A percentile compares a stretch with the other conserved stretches of the same genome.
Conservation (phyloP, 2,113 vertebrate genomes). For the Bos taurus region ARS-UCD2.0 NC_037345.1:35109001-35109500, state of each 20-base stretch:
- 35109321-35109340: not conserved
- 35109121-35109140: constrained; percentile 56
- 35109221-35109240: constrained; percentile 28
- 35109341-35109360: not conserved
- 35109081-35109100: constrained; percentile 23
- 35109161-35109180: constrained; percentile 16
- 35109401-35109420: not conserved
- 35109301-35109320: not conserved
- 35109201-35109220: constrained; percentile 11
- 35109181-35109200: constrained; percentile 6
- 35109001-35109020: not conserved
- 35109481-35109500: not conserved
- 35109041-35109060: not conserved
- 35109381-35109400: not conserved
- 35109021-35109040: not conserved
- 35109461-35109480: not conserved
- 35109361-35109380: not conserved
- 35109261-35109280: not conserved
- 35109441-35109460: not conserved
- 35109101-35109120: constrained; percentile 49
- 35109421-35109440: constrained; percentile 5
- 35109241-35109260: not conserved
- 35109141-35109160: constrained; percentile 72
- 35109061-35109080: constrained; percentile 41
- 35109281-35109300: not conserved